Evolutionary conservation across 1,140 invertebrate genomes (phyloP).

Genomic region (Drosophila pallidifrons): DNA sequence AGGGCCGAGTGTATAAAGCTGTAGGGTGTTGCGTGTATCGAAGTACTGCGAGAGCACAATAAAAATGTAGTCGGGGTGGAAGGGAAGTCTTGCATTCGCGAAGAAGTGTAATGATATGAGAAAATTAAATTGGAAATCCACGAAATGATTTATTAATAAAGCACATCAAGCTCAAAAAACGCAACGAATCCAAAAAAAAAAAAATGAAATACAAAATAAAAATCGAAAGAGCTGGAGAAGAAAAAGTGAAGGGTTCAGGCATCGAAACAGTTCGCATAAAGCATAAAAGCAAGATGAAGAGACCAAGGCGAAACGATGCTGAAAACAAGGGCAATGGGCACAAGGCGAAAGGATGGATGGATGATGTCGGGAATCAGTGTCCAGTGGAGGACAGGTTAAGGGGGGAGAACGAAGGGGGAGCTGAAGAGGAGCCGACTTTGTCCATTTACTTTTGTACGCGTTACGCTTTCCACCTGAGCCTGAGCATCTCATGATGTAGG

Average conservation of each 20-base stretch:
- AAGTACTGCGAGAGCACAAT: not conserved
- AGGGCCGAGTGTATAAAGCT: constrained; percentile 7
- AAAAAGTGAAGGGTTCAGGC: constrained; percentile 11
- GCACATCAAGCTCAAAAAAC: constrained; percentile 74
- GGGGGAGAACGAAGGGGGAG: not conserved
- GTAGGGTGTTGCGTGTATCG: not conserved
- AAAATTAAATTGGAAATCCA: constrained; percentile 84
- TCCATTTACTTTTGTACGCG: constrained; percentile 80
- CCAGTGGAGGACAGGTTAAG: not conserved
- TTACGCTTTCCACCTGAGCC: constrained; percentile 75
- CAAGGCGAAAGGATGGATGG: constrained; percentile 32
- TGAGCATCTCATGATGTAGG: constrained; percentile 56
- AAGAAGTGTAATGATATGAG: constrained; percentile 79
- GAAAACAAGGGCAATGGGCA: constrained; percentile 41
- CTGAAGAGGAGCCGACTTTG: constrained; percentile 29
- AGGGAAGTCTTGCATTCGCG: constrained; percentile 3
- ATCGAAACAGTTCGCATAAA: constrained; percentile 25
- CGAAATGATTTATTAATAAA: constrained; percentile 84
- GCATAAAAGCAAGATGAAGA: constrained; percentile 17
- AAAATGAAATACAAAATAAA: constrained; percentile 31
- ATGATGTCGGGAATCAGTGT: constrained; percentile 33
- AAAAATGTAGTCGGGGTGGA: not conserved
- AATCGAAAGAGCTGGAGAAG: constrained; percentile 26
- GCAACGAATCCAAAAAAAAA: constrained; percentile 29
- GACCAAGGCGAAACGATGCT: constrained; percentile 38